Conservation (phyloP, 2,888 invertebrate genomes). For the Coremacera marginata region DNA sequence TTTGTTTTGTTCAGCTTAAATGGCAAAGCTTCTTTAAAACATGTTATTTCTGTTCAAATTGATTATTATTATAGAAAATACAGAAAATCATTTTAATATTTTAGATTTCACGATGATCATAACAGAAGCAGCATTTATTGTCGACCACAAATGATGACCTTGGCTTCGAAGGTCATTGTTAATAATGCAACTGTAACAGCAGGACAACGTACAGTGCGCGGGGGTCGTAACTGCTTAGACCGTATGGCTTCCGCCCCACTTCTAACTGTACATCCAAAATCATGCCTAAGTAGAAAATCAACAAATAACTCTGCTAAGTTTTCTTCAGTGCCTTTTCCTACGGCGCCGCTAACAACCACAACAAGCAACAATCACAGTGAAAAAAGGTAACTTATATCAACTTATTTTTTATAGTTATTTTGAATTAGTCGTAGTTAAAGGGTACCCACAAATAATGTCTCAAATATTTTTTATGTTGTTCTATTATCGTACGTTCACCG, state of each 20-base stretch:
- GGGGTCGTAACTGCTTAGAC: constrained; percentile 57
- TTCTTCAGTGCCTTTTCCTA: constrained; percentile 16
- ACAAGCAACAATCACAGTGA: constrained; percentile 34
- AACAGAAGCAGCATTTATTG: constrained; percentile 63
- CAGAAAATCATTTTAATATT: constrained; percentile 42
- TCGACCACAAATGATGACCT: constrained; percentile 66
- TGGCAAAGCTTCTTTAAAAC: too few relatives aligned
- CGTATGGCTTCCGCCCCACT: constrained; percentile 62
- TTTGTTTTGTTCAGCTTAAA: too few relatives aligned
- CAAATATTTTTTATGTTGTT: too few relatives aligned
- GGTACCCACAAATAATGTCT: too few relatives aligned
- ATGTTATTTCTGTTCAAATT: neutral
- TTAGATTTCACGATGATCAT: constrained; percentile 65
- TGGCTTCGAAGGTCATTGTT: constrained; percentile 66
- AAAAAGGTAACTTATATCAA: constrained; percentile 51
- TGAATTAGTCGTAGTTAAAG: too few relatives aligned
- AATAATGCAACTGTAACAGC: constrained; percentile 60
- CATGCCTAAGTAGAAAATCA: constrained; percentile 70
- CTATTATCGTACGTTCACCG: too few relatives aligned
- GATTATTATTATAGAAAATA: neutral
- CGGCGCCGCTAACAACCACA: constrained; percentile 42
- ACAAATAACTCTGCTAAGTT: constrained; percentile 39
- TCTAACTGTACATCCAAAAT: constrained; percentile 70
- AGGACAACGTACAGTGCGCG: constrained; percentile 40
- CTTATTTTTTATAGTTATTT: too few relatives aligned